These are phyloP conservation scores for Tursiops truncatus DNA, from an alignment of 2,113 vertebrate species.

Conservation along the genomic window DNA sequence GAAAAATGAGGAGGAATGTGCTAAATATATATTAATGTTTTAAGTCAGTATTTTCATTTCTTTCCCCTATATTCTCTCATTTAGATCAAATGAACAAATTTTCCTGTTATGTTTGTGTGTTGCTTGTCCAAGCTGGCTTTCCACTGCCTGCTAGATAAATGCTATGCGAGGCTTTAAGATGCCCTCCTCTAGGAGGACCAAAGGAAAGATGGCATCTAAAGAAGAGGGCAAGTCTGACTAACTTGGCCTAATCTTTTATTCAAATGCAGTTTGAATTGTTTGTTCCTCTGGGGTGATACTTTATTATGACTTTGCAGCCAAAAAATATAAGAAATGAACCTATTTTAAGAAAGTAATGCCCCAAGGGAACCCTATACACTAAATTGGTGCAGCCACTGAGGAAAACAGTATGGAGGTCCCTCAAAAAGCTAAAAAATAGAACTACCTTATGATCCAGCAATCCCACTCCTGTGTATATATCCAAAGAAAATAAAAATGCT, in stretches of 20 bases:
- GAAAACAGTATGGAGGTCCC: background rate
- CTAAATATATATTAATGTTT: background rate
- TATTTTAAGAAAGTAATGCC: background rate
- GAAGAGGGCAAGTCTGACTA: background rate
- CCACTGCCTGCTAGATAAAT: background rate
- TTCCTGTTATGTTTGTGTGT: background rate
- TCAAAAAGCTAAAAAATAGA: background rate
- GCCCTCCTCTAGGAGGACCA: background rate
- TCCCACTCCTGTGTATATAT: background rate
- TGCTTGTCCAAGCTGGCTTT: background rate
- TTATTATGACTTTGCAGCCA: background rate
- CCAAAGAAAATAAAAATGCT: background rate
- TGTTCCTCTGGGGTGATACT: background rate
- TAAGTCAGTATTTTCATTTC: background rate
- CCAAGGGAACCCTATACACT: background rate
- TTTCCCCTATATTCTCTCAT: background rate
- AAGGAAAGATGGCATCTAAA: background rate
- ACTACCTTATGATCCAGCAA: background rate
- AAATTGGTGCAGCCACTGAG: background rate
- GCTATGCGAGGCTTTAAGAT: background rate
- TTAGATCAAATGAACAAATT: background rate
- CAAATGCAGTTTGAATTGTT: background rate
- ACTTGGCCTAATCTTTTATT: background rate
- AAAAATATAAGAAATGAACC: conserved; percentile 16
- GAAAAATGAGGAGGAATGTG: background rate